Evolutionary conservation across 92 coral and sea anemone species (phyloP), one percentile per base, ranked within the genome.

Genomic region (Siderastrea siderea): DNA sequence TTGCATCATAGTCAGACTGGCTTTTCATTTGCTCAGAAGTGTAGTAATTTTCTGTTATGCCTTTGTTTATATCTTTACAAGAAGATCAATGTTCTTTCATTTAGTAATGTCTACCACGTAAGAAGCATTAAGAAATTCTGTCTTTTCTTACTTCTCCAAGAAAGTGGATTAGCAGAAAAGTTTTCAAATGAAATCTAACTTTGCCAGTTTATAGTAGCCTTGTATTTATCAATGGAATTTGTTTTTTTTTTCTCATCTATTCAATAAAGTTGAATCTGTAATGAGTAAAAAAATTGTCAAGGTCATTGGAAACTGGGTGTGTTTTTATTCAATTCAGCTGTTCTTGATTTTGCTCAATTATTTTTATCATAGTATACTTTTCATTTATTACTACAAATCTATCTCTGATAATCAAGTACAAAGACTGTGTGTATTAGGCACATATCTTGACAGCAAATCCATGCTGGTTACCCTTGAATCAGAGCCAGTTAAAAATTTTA

Each of bases 1-100:
- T 82, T 82, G 78, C 86, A 82, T 82, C 54, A 48, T 78, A 26
- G 59, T 71, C 77, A 82, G 86, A 82, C 86, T 82, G 12, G 69
- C 48, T 72, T 68, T 69, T 82, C 86, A 82, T 70, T 58, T 82
- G 54, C 15, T 45, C 77, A 57, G 69, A 82, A 65, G 45, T 82
- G 52, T 70, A 68, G 65, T 74, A 74, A 74, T 74, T 82, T 82
- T 71, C 69, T 62, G 64, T 81, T 69, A 54, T 58, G 11, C 58
- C 43, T 8, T 69, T 14, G 75, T 68, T 16, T 81, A 54, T 58
- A 15, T 61, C 68, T 44, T 13, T 7, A 50, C 7, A 4, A 59
- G 52, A 82, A 70, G 71, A 70, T 70, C 67, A 68, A 69, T 68
- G 69, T 55, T 55, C 76, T 81, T 73, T 68, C 65, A 81, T 81